A percentile compares a stretch with the other conserved stretches of the same genome.
Evolutionary conservation across 2,113 vertebrate species (phyloP).

Genomic region (Eulemur macaco): DNA sequence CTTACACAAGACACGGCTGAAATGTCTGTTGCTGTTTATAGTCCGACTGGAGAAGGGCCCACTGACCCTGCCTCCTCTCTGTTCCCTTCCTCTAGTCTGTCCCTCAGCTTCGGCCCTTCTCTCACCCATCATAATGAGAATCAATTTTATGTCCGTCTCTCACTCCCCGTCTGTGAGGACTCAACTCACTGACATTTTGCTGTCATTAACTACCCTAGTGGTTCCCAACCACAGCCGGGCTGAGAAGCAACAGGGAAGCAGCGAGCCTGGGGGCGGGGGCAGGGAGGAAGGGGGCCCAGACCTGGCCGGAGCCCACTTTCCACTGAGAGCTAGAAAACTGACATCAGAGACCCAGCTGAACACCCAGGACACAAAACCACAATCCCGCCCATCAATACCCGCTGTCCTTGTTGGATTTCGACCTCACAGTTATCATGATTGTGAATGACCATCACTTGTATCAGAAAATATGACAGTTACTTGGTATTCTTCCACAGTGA

Average conservation of each 20-base stretch:
- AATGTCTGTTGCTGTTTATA: slow-evolving; percentile 59
- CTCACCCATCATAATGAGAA: background rate
- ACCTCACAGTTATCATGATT: background rate
- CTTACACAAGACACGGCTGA: slow-evolving; percentile 56
- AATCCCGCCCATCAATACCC: background rate
- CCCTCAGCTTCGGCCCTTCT: background rate
- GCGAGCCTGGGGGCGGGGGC: background rate
- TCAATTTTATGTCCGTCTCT: background rate
- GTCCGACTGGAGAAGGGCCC: slow-evolving; percentile 34
- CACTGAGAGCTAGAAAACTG: background rate
- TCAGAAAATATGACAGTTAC: background rate
- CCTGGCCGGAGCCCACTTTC: background rate
- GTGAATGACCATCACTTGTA: background rate
- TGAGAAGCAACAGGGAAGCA: background rate
- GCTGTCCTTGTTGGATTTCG: background rate
- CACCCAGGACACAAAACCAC: too few relatives aligned
- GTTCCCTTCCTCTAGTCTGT: background rate
- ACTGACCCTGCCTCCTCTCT: slow-evolving; percentile 8
- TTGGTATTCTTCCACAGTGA: background rate
- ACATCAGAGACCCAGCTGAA: background rate
- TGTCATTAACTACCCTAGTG: background rate
- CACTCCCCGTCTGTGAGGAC: background rate
- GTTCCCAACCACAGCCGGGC: background rate
- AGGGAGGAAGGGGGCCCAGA: background rate
- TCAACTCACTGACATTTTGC: background rate